phyloP scores from a whole-genome alignment of 2,113 vertebrate genomes.

The Donacobius atricapilla region DNA sequence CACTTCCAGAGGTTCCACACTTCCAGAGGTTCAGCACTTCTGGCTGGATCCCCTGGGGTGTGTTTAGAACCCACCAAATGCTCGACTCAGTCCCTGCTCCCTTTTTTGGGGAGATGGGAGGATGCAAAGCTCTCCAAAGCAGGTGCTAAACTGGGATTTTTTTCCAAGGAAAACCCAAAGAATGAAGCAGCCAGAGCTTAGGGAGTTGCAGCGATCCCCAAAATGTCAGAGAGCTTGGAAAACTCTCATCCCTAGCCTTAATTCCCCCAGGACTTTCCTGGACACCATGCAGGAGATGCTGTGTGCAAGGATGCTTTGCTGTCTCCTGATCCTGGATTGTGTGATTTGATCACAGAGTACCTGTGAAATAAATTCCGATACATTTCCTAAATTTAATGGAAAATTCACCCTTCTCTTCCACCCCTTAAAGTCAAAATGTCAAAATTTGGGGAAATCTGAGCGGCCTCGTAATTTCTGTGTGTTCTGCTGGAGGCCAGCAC shows the following conservation, averaged over 20 bases:
- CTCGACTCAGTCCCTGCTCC: fast-evolving
- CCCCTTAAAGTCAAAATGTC: background rate
- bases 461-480: background rate
- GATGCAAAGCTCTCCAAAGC: background rate
- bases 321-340: background rate
- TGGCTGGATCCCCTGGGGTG: fast-evolving
- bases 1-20: background rate
- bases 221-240: background rate
- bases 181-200: background rate
- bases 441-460: background rate
- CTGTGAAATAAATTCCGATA: background rate
- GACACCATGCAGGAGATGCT: background rate
- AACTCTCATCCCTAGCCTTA: background rate
- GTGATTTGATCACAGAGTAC: background rate
- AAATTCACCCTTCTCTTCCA: background rate
- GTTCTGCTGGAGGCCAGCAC: background rate
- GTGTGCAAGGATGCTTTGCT: background rate
- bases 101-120: background rate
- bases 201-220: background rate
- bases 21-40: background rate
- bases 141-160: background rate
- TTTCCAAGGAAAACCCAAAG: background rate
- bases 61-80: background rate
- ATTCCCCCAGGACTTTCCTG: background rate
- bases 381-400: background rate